These are phyloP conservation scores for Heliornis fulica DNA, from an alignment of 2,113 vertebrate genomes.

Conservation along the genomic window DNA sequence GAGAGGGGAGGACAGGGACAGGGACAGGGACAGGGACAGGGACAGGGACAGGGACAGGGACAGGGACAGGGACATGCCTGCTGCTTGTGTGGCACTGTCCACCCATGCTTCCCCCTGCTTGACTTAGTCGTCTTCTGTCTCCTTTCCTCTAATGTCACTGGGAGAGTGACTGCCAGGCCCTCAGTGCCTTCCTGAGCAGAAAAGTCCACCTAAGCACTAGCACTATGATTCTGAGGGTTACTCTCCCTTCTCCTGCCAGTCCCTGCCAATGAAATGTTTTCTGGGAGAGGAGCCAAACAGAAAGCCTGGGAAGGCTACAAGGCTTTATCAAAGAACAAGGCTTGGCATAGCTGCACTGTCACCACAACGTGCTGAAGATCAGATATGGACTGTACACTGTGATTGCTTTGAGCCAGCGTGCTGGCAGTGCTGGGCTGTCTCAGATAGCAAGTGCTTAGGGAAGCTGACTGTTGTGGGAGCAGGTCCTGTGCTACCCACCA, in stretches of 20 bases:
- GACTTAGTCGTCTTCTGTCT: background rate
- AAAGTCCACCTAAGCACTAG: background rate
- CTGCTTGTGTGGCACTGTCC: background rate
- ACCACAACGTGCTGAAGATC: background rate
- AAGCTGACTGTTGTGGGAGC: rapidly evolving
- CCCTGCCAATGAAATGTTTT: background rate
- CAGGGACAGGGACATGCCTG: too few relatives aligned
- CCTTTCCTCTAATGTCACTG: background rate
- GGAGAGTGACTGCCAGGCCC: background rate
- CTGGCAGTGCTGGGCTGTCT: background rate
- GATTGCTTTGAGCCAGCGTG: rapidly evolving
- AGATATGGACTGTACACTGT: background rate
- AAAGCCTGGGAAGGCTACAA: background rate
- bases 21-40: too few relatives aligned
- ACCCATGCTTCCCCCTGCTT: background rate
- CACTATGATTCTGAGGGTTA: background rate
- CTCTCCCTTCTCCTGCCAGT: background rate
- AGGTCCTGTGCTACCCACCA: background rate
- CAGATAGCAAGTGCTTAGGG: background rate
- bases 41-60: too few relatives aligned
- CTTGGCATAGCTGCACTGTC: background rate
- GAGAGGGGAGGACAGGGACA: too few relatives aligned
- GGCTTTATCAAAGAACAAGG: background rate
- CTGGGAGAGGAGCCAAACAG: background rate
- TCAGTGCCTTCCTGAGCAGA: background rate